phyloP scores from a whole-genome alignment of 2,888 invertebrate species.

The Acanthosepion lycidas region DNA sequence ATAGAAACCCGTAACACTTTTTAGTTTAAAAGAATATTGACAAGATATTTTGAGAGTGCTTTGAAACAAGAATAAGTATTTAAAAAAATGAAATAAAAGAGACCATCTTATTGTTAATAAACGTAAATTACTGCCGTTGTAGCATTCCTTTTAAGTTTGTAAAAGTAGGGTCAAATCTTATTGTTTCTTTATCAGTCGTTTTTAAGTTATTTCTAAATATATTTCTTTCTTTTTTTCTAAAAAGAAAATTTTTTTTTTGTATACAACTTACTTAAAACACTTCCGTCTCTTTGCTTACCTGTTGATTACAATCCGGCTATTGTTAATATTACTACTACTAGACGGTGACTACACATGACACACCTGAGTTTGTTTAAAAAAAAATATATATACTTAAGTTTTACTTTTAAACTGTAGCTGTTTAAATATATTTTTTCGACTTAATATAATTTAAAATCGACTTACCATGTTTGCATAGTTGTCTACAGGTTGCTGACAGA shows the following conservation, averaged over 20 bases:
- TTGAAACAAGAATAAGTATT: too few relatives aligned
- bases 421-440: neutral
- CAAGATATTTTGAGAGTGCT: too few relatives aligned
- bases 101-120: too few relatives aligned
- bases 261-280: neutral
- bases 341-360: neutral
- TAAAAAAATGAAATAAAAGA: too few relatives aligned
- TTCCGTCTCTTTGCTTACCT: neutral
- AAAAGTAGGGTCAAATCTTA: too few relatives aligned
- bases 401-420: neutral
- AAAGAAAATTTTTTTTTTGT: neutral
- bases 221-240: too few relatives aligned
- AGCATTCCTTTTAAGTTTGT: too few relatives aligned
- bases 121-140: too few relatives aligned
- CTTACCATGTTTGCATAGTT: constrained; percentile 8
- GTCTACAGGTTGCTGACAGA: neutral
- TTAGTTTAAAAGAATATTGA: too few relatives aligned
- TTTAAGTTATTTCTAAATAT: too few relatives aligned
- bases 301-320: neutral
- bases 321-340: neutral
- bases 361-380: neutral
- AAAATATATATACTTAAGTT: neutral
- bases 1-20: neutral
- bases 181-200: too few relatives aligned
- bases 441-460: neutral